Evolutionary conservation across 2,797 vertebrate genomes (phyloP).

Genomic region (Botia kubotai): DNA sequence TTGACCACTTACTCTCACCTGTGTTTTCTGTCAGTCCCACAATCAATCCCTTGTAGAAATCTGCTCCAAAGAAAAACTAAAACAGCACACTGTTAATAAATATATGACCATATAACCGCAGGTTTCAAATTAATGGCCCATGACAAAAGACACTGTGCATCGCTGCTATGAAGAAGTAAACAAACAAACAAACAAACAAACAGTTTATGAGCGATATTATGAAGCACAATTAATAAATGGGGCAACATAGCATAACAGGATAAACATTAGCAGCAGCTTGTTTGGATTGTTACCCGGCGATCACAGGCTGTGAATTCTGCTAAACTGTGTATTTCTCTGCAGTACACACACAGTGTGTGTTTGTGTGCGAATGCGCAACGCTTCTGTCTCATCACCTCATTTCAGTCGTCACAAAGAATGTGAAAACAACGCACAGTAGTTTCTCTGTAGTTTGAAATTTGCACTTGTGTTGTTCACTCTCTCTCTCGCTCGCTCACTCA

Average conservation of each 20-base stretch:
- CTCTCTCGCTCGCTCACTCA: too few species aligned
- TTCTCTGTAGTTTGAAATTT: not conserved
- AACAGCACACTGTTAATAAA: not conserved
- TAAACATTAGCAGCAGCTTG: not conserved
- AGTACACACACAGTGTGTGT: too few species aligned
- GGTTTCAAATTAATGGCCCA: not conserved
- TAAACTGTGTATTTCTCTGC: not conserved
- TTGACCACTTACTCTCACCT: not conserved
- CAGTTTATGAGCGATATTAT: not conserved
- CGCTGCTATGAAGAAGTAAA: not conserved
- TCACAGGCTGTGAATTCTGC: not conserved
- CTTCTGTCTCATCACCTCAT: not conserved
- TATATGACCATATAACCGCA: not conserved
- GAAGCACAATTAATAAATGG: not conserved
- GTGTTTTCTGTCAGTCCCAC: not conserved
- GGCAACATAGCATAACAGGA: not conserved
- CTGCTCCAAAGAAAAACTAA: not conserved
- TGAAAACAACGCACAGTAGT: not conserved
- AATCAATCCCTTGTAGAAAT: not conserved
- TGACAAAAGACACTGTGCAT: not conserved
- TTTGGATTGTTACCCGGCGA: not conserved
- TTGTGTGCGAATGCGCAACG: not conserved
- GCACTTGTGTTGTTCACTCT: not conserved
- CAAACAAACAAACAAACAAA: not conserved
- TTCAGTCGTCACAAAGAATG: slow-evolving; percentile 11